Evolutionary conservation across 2,113 vertebrate genomes (phyloP).

Genomic region (Scomber scombrus): DNA sequence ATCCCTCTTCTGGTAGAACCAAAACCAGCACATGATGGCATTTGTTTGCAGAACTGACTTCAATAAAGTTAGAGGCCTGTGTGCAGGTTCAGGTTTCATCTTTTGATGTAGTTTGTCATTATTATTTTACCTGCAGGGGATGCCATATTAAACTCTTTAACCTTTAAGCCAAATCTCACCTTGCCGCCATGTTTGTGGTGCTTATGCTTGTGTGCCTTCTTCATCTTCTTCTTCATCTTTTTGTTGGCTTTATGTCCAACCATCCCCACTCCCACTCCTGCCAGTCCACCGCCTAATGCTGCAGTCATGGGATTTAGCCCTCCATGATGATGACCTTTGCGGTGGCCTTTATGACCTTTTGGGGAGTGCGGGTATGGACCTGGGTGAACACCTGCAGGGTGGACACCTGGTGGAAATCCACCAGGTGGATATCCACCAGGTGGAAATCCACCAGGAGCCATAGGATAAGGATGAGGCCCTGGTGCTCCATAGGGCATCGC

Average conservation of each 20-base stretch:
- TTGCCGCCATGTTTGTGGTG: constrained; percentile 82
- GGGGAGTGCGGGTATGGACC: constrained; percentile 76
- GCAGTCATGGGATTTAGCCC: constrained; percentile 70
- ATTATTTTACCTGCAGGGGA: not conserved
- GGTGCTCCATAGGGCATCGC: constrained; percentile 62
- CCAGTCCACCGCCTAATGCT: constrained; percentile 72
- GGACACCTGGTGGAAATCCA: constrained; percentile 3
- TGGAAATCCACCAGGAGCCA: constrained; percentile 62
- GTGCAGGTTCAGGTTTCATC: not conserved
- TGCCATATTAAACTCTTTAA: not conserved
- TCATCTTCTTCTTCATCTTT: constrained; percentile 87
- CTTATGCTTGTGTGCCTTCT: constrained; percentile 85
- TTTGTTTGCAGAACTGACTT: not conserved
- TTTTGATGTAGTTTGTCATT: not conserved
- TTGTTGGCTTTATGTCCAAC: constrained; percentile 80
- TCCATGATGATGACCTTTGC: constrained; percentile 61
- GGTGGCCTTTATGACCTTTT: constrained; percentile 51
- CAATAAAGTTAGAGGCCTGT: not conserved
- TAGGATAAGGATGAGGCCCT: constrained; percentile 63
- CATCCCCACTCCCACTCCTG: constrained; percentile 69
- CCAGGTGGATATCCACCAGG: constrained; percentile 35
- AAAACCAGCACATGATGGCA: too few species aligned
- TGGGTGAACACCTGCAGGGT: constrained; percentile 73
- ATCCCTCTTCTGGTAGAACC: too few species aligned
- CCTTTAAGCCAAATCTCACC: constrained; percentile 74